Conservation (phyloP, 2,888 invertebrate genomes). For the Furcula furcula region DNA sequence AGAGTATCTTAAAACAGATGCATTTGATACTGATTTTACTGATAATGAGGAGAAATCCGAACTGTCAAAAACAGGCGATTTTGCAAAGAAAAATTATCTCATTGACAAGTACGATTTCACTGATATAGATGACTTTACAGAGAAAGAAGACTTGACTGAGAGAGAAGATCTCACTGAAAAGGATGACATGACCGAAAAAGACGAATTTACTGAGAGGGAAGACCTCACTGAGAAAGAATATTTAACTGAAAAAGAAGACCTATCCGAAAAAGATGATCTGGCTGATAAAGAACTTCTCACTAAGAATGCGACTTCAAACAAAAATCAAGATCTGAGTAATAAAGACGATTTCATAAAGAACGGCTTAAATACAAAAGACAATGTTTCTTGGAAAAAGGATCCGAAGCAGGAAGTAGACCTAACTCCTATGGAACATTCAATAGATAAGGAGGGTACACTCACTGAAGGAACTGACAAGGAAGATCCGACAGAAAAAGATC, state of each 20-base stretch:
- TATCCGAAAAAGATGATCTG: background rate
- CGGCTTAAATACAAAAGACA: too few species aligned
- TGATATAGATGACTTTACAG: background rate
- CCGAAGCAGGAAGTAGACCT: too few species aligned
- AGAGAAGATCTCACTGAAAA: background rate
- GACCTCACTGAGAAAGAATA: too few species aligned
- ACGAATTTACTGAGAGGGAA: background rate
- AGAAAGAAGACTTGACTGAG: background rate
- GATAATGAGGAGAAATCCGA: conserved; percentile 14
- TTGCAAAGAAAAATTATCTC: background rate
- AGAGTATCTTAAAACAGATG: background rate
- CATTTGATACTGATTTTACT: background rate
- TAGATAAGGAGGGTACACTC: conserved; percentile 1
- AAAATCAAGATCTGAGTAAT: background rate
- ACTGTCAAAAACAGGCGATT: conserved; percentile 7
- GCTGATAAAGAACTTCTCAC: background rate
- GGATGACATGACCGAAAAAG: background rate
- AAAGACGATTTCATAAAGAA: background rate
- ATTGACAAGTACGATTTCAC: background rate
- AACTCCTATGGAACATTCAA: background rate
- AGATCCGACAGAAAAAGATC: background rate
- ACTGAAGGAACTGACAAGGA: background rate
- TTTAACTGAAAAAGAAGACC: background rate
- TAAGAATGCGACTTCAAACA: background rate
- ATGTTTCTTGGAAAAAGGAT: too few species aligned